Base-by-base conservation (phyloP, 2,113 vertebrate species). In the Clarias batrachus region DNA sequence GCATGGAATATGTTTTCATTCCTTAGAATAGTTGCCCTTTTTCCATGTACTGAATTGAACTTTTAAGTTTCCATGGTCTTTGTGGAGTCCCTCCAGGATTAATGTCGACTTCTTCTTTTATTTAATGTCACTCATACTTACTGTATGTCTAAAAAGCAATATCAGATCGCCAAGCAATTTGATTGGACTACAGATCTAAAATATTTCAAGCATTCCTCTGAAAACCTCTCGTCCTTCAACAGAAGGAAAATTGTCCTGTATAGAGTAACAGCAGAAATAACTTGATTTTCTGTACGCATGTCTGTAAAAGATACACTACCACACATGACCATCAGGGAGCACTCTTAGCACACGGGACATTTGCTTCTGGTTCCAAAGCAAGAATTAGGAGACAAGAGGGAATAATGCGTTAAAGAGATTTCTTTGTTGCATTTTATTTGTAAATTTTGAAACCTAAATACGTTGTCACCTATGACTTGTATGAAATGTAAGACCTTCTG, bases 1-100 rank as follows among this genome's bases (percentile, higher is more conserved):
- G 88, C 89, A 85, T 87, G 88, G 91, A 92, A 91, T 92, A 90
- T 88, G 86, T 90, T 94, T 94, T 92, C 88, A 90, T 48, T 70
- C 77, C 88, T 87, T 79, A 54, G 65, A 86, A 85, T 82, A 33
- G 71, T 62, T 80, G 41, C 30, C 54, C 77, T 87, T 85, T 82
- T 87, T 85, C 74, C 62, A 63, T 77, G 27, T 88, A 62, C 84
- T 41, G 73, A 57, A 62, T 83, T 86, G 80, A 86, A 85, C 84
- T 48, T 78, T 41, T 48, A 59, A 41, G 41, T 78, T 81, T 81
- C 73, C 37, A 54, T 81, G 33, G 84, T 87, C 27, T 87, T 48
- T 88, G 78, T 81, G 83, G 83, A 85, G 48, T 37, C 63, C 63
- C 83, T 41, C 27, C 80, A 81, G 63, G 85, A 88, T 86, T 71